Base-by-base conservation (phyloP, 1,140 invertebrate genomes). In the Portunus trituberculatus region DNA sequence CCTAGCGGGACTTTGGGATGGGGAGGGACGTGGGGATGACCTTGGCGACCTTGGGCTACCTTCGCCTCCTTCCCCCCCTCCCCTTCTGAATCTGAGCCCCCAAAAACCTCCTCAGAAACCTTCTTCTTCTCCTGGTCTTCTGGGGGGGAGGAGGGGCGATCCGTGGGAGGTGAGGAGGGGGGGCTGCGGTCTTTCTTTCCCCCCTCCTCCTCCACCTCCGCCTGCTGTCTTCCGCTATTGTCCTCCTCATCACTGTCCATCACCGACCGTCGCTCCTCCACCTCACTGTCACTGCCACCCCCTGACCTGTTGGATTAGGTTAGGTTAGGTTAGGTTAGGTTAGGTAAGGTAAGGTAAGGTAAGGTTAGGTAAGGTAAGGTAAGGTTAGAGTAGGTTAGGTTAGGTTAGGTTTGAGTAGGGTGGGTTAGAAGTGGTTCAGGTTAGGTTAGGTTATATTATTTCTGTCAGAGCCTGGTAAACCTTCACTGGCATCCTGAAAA, bases 221-320 rank as follows among this genome's bases (percentile, higher is more conserved):
- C 48, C 59, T 76, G 7, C 59, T 20, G 12, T 20, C n/a, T 76
- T 25, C 67, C 67, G 20, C 0, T n/a, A 8, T 76, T 25, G 1
- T 92, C 91, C 29, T 95, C 94, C 86, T 95, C 94, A 12, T 95
- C 94, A 76, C 94, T 95, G n/a, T 95, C 94, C 83, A 92, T 95
- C 12, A 95, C 94, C 16, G 94, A 95, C 0, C 94, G 83, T 48
- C 94, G 52, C 91, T 95, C 94, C 59, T 95, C 94, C 31, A 95
- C 94, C 31, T 95, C 94, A 92, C 84, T 92, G 76, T 95, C 94
- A 82, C 94, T 95, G 14, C 94, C 94, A 31, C 82, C 94, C 59
- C 90, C 94, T 82, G 94, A 95, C 39, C 94, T 95, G 31, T 52
- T 52, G 25, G 48, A 10, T 28, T 48, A 6, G 25, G 20, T 48